Evolutionary conservation across 1,140 invertebrate species (phyloP).

Genomic region (Temnothorax nylanderi): DNA sequence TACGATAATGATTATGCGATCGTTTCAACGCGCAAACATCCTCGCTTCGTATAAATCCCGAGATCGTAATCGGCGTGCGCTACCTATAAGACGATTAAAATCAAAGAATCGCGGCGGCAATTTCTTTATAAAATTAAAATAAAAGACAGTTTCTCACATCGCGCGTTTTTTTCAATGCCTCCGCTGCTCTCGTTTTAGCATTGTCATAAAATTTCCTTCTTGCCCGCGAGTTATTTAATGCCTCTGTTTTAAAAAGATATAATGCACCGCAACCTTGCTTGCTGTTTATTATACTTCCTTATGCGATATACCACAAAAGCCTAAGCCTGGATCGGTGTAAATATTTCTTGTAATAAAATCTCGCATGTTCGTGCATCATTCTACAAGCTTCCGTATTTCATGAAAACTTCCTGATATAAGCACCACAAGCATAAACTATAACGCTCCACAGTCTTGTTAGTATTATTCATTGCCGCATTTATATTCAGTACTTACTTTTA

Average conservation of each 20-base stretch:
- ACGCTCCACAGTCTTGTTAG: not conserved
- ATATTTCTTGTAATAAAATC: conserved; percentile 44
- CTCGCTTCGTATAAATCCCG: not conserved
- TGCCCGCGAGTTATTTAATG: conserved; percentile 37
- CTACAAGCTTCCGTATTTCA: conserved; percentile 1
- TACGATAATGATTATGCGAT: not conserved
- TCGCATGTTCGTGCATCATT: not conserved
- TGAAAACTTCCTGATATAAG: not conserved
- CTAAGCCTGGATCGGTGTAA: not conserved
- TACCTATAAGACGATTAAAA: not conserved
- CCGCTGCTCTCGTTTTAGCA: conserved; percentile 3
- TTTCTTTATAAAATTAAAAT: not conserved
- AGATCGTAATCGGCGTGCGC: conserved; percentile 5
- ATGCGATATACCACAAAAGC: conserved; percentile 2
- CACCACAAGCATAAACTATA: not conserved
- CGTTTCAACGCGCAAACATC: not conserved
- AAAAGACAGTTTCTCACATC: not conserved
- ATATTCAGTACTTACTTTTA: not conserved
- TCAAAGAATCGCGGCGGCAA: not conserved
- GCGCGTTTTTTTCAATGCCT: not conserved
- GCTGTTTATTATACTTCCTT: conserved; percentile 57
- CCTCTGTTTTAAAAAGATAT: conserved; percentile 28
- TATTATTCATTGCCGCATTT: not conserved
- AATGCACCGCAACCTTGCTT: conserved; percentile 56
- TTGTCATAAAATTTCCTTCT: conserved; percentile 24